These are phyloP conservation scores for Steinernema khuongi DNA, from an alignment of 1,140 invertebrate genomes.

Conservation along the genomic window DNA sequence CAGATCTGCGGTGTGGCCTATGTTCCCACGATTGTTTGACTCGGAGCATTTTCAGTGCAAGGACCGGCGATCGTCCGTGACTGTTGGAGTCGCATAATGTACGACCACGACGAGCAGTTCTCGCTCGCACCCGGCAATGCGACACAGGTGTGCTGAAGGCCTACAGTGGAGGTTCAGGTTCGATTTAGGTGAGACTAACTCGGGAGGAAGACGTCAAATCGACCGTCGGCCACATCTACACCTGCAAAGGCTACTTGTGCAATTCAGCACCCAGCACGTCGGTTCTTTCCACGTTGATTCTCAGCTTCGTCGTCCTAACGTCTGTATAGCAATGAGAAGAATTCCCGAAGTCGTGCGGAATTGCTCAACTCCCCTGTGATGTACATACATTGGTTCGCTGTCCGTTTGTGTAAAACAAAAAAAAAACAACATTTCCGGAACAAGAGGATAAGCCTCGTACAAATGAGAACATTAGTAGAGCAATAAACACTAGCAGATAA, in stretches of 20 bases:
- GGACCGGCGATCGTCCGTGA: conserved; percentile 43
- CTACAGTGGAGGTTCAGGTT: conserved; percentile 18
- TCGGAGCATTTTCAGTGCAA: conserved; percentile 35
- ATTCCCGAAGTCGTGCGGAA: neutral
- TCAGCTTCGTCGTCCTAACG: neutral
- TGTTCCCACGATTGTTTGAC: conserved; percentile 11
- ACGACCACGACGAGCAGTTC: conserved; percentile 10
- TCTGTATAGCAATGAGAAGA: neutral
- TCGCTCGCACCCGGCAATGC: neutral
- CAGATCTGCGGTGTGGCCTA: conserved; percentile 42
- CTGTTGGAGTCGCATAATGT: conserved; percentile 45
- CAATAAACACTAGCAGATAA: no score
- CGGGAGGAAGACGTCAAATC: conserved; percentile 17
- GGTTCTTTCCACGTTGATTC: neutral
- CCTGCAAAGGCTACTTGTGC: conserved; percentile 41
- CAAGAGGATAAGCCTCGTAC: no score
- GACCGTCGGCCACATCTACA: conserved; percentile 41
- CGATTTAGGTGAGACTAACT: conserved; percentile 34
- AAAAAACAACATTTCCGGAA: no score
- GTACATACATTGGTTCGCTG: neutral
- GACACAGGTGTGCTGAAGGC: conserved; percentile 14
- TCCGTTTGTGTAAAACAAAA: neutral
- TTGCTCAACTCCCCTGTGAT: conserved; percentile 1
- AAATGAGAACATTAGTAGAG: no score
- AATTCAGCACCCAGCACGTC: conserved; percentile 17